phyloP scores from a whole-genome alignment of 2,888 invertebrate species.

The Pheosia gnoma region DNA sequence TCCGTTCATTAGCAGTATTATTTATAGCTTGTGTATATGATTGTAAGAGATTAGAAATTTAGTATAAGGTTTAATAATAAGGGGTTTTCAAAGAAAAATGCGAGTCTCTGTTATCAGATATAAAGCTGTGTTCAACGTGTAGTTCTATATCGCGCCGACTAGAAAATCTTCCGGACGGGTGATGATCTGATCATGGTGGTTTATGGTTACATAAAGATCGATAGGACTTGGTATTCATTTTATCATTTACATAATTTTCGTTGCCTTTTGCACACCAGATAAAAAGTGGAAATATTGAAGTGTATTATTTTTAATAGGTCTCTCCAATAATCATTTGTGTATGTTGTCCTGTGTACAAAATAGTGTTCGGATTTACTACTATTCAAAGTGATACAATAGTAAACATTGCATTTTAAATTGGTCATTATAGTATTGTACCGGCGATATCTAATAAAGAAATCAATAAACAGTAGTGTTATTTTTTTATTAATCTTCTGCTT shows the following conservation, averaged over 20 bases:
- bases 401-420: slow-evolving; percentile 77
- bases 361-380: slow-evolving; percentile 61
- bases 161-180: background rate
- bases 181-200: background rate
- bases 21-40: slow-evolving; percentile 54
- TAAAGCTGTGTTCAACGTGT: slow-evolving; percentile 16
- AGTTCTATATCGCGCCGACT: background rate
- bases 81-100: background rate
- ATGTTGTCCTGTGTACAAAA: slow-evolving; percentile 75
- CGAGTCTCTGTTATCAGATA: background rate
- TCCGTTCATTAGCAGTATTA: slow-evolving; percentile 59
- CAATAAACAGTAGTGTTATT: slow-evolving; percentile 44
- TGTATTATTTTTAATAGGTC: slow-evolving; percentile 45
- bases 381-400: slow-evolving; percentile 70
- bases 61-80: slow-evolving; percentile 8
- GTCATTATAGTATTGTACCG: slow-evolving; percentile 75
- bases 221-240: slow-evolving; percentile 22
- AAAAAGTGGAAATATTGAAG: slow-evolving; percentile 58
- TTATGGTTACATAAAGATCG: slow-evolving; percentile 9
- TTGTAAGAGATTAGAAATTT: slow-evolving; percentile 41
- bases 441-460: slow-evolving; percentile 77
- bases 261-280: slow-evolving; percentile 56
- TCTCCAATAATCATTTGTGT: slow-evolving; percentile 44
- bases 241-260: slow-evolving; percentile 22
- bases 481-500: background rate